Evolutionary conservation across 2,888 invertebrate species (phyloP).

Genomic region (Corythucha ciliata): DNA sequence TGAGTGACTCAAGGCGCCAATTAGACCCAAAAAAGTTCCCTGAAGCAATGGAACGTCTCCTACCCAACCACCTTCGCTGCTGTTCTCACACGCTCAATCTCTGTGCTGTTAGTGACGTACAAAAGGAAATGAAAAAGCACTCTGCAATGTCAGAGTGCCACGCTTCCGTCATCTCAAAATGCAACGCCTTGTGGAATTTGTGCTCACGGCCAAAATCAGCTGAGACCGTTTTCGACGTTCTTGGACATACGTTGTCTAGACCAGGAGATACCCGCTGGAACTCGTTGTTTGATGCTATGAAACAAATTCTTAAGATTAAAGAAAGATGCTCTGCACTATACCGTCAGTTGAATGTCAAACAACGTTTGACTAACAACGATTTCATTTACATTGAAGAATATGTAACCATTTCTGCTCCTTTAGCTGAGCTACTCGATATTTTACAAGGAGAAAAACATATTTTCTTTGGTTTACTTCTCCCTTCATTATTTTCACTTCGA

Average conservation of each 20-base stretch:
- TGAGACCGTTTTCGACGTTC: not conserved
- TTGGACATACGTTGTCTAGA: slow-evolving; percentile 7
- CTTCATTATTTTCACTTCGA: not conserved
- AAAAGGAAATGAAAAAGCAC: not conserved
- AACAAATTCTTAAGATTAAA: not conserved
- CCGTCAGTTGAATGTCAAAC: slow-evolving; percentile 3
- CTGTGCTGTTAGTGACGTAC: slow-evolving; percentile 5
- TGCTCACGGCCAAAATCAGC: not conserved
- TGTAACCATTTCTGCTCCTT: not conserved
- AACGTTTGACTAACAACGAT: slow-evolving; percentile 3
- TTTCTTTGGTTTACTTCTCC: slow-evolving; percentile 2
- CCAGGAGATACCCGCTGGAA: slow-evolving; percentile 16
- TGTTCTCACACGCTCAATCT: slow-evolving; percentile 1
- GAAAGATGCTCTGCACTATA: not conserved
- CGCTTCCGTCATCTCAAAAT: slow-evolving; percentile 4
- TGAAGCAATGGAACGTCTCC: slow-evolving; percentile 8
- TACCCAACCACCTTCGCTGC: slow-evolving; percentile 14
- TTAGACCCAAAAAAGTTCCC: slow-evolving; percentile 1
- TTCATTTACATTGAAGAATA: slow-evolving; percentile 16
- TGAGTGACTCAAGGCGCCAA: not conserved
- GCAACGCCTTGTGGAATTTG: slow-evolving; percentile 10
- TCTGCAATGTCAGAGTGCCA: not conserved
- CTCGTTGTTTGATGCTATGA: not conserved
- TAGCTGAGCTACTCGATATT: slow-evolving; percentile 11
- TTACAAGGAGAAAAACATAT: slow-evolving; percentile 13